Base-by-base conservation (phyloP, 2,113 vertebrate genomes). In the Cinclus mexicanus region DNA sequence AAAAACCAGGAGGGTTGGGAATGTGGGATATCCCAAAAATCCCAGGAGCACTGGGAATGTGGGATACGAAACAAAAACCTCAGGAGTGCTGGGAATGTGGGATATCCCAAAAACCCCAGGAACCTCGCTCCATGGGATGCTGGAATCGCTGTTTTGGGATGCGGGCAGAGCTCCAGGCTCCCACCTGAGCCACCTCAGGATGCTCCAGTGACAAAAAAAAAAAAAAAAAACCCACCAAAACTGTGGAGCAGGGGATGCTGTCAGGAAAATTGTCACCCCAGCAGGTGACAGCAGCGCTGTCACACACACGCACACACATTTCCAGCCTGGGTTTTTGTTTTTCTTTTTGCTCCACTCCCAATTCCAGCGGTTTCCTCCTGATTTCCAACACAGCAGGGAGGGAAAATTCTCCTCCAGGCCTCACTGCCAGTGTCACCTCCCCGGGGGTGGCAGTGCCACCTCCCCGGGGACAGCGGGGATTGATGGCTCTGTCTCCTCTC, bases 261-360 rank as follows among this genome's bases (percentile, higher is more conserved):
- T 20, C 37, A 19, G 29, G 46, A 44, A 47, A 60, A 91, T 42
- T 19, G 63, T 33, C 63, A 29, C 60, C 65, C 57, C 7, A 4
- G 22, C 0, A 6, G 59, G 47, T 47, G 90, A 49, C 76, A 28
- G 68, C 72, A 13, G 81, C 18, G 39, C 8, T 56, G 60, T 22
- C 52, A 44, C 20, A n/a, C 4, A 1, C 64, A 0, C 5, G 0
- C 41, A 42, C 41, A 14, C 41, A 42, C 41, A 42, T 2, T 77
- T 77, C 72, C 88, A 56, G 59, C 82, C 42, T 42, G 42, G 15
- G 17, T 42, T 42, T 42, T 42, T 42, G 14, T 42, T 42, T 42
- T 42, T 42, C 15, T 42, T 25, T 60, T 14, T 10, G 42, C 79
- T 86, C 52, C 52, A 0, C 10, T 72, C 55, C 25, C 75, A 1